These are phyloP conservation scores for Heterodera schachtii DNA, from an alignment of 1,140 invertebrate genomes.

Conservation along the genomic window DNA sequence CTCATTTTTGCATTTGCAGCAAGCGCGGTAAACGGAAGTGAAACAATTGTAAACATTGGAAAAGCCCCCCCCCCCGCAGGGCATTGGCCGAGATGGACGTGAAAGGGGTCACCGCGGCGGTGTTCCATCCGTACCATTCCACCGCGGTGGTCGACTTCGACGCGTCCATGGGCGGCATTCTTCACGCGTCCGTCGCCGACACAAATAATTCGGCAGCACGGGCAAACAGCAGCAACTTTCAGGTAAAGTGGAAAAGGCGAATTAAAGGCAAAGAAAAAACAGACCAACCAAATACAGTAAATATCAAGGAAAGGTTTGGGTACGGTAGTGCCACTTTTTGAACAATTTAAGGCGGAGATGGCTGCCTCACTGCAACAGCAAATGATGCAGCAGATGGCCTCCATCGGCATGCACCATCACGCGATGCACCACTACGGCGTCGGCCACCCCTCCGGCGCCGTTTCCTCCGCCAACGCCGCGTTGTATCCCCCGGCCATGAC, in stretches of 20 bases:
- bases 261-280: too few species aligned
- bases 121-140: slow-evolving; percentile 8
- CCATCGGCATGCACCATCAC: slow-evolving; percentile 5
- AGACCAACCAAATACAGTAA: too few species aligned
- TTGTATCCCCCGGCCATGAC: neutral
- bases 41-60: neutral
- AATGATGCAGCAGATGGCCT: slow-evolving; percentile 14
- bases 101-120: slow-evolving; percentile 3
- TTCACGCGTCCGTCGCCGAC: neutral
- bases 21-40: neutral
- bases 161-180: neutral
- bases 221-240: slow-evolving; percentile 8
- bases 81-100: slow-evolving; percentile 14
- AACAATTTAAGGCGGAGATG: neutral
- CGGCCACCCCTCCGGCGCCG: neutral
- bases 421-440: neutral
- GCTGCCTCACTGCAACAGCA: slow-evolving; percentile 4
- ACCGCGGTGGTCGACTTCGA: slow-evolving; percentile 4
- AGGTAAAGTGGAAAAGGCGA: too few species aligned
- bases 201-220: too few species aligned
- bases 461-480: neutral
- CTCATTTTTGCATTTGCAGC: neutral
- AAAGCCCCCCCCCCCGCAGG: neutral
- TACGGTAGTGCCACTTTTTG: neutral
- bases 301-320: neutral